Conservation (phyloP, 2,888 invertebrate genomes). For the Proisotoma minuta region DNA sequence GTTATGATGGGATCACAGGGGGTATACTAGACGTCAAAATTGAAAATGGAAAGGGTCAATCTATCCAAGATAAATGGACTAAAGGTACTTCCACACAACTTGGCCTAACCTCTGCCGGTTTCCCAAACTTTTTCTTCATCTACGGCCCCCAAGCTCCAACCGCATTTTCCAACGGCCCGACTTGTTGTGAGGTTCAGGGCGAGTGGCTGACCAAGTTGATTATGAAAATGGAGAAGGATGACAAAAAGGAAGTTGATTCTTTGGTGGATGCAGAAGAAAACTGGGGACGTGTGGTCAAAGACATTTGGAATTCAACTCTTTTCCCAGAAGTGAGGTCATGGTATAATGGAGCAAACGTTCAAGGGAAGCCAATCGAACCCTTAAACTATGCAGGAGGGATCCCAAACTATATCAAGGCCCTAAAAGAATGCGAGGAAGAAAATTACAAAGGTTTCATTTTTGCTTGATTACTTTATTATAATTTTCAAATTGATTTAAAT, state of each 20-base stretch:
- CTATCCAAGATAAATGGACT: constrained; percentile 15
- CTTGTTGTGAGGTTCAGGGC: constrained; percentile 7
- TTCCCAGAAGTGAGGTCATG: constrained; percentile 9
- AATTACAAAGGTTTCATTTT: constrained; percentile 14
- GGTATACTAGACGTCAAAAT: constrained; percentile 15
- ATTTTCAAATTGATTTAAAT: not conserved
- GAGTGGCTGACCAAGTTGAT: constrained; percentile 9
- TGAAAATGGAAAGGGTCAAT: constrained; percentile 6
- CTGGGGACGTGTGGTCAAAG: constrained; percentile 3
- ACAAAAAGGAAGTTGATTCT: not conserved
- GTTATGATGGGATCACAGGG: constrained; percentile 15
- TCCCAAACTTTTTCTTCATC: constrained; percentile 16
- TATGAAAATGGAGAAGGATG: constrained; percentile 2
- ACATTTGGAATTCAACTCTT: constrained; percentile 11
- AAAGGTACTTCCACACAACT: constrained; percentile 7
- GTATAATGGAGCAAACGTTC: constrained; percentile 19
- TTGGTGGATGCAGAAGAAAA: not conserved
- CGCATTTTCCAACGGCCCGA: constrained; percentile 13
- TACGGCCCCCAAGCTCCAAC: constrained; percentile 23
- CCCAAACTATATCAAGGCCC: not conserved
- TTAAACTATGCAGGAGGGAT: constrained; percentile 15
- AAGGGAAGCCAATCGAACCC: constrained; percentile 11
- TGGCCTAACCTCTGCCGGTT: constrained; percentile 7
- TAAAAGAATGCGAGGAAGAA: constrained; percentile 3
- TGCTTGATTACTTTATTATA: not conserved